Evolutionary conservation across 2,113 vertebrate genomes (phyloP).

Genomic region (Phasianus colchicus): DNA sequence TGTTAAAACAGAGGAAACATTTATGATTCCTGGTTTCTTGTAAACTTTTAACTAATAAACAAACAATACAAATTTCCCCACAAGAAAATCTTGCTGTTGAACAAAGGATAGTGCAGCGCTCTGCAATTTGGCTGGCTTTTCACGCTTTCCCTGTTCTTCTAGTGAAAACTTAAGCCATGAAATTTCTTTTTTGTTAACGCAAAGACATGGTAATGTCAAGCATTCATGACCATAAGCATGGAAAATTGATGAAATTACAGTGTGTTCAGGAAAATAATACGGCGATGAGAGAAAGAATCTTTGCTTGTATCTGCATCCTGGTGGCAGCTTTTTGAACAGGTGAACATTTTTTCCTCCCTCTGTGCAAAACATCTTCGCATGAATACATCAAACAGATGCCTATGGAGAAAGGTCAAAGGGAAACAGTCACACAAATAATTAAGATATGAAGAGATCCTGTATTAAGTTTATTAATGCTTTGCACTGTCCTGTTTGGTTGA

Average conservation of each 20-base stretch:
- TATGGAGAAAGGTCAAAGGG: slow-evolving; percentile 77
- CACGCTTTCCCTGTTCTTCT: slow-evolving; percentile 71
- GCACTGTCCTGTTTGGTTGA: background rate
- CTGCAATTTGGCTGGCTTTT: slow-evolving; percentile 68
- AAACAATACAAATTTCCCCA: background rate
- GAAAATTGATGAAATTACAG: slow-evolving; percentile 87
- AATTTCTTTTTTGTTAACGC: slow-evolving; percentile 86
- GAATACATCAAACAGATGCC: slow-evolving; percentile 74
- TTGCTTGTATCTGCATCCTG: slow-evolving; percentile 75
- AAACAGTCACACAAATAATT: slow-evolving; percentile 69
- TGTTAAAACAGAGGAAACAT: background rate
- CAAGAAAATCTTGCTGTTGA: background rate
- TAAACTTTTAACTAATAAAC: background rate
- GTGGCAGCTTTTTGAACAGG: slow-evolving; percentile 84
- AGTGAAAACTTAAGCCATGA: slow-evolving; percentile 82
- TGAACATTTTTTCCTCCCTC: slow-evolving; percentile 77
- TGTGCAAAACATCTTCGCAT: slow-evolving; percentile 71
- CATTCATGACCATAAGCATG: slow-evolving; percentile 81
- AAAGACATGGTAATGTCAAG: slow-evolving; percentile 87
- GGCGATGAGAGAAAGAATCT: slow-evolving; percentile 75
- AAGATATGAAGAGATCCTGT: slow-evolving; percentile 69
- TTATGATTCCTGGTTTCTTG: background rate
- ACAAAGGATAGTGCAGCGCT: background rate
- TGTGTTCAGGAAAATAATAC: slow-evolving; percentile 81
- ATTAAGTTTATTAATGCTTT: slow-evolving; percentile 44